These are phyloP conservation scores for Listronotus bonariensis DNA, from an alignment of 1,140 invertebrate genomes.

Conservation along the genomic window DNA sequence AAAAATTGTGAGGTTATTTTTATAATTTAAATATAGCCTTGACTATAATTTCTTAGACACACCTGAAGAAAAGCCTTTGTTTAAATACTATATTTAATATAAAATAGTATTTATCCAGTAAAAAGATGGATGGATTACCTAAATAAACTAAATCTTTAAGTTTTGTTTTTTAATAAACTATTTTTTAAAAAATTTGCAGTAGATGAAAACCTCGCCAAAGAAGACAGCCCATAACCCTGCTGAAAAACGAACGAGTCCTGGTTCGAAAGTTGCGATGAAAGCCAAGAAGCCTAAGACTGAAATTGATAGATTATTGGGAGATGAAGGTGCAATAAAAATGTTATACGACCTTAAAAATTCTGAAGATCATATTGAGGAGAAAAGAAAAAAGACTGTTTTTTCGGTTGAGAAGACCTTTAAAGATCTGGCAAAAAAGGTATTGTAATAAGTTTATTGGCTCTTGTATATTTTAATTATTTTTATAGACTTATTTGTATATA, in stretches of 20 bases:
- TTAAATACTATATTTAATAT: no score
- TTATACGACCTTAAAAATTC: slow-evolving; percentile 74
- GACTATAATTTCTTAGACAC: no score
- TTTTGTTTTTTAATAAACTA: no score
- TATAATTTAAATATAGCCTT: no score
- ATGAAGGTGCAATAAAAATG: slow-evolving; percentile 85
- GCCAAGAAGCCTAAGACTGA: slow-evolving; percentile 65
- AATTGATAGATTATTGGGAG: slow-evolving; percentile 76
- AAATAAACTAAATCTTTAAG: no score
- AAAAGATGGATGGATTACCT: no score
- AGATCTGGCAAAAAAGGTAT: slow-evolving; percentile 57
- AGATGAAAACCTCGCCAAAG: slow-evolving; percentile 14
- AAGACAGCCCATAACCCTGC: not conserved
- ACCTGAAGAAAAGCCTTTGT: no score
- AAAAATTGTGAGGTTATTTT: no score
- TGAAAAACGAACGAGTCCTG: slow-evolving; percentile 23
- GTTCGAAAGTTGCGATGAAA: slow-evolving; percentile 18
- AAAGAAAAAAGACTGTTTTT: slow-evolving; percentile 50
- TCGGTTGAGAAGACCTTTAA: slow-evolving; percentile 60
- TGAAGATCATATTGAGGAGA: slow-evolving; percentile 46
- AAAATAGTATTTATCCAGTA: no score
- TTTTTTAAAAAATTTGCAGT: slow-evolving; percentile 8
- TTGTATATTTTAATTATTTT: no score
- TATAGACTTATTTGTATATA: no score
- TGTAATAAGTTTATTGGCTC: no score